Conservation (phyloP, 2,113 vertebrate species). For the Callaeas wilsoni region DNA sequence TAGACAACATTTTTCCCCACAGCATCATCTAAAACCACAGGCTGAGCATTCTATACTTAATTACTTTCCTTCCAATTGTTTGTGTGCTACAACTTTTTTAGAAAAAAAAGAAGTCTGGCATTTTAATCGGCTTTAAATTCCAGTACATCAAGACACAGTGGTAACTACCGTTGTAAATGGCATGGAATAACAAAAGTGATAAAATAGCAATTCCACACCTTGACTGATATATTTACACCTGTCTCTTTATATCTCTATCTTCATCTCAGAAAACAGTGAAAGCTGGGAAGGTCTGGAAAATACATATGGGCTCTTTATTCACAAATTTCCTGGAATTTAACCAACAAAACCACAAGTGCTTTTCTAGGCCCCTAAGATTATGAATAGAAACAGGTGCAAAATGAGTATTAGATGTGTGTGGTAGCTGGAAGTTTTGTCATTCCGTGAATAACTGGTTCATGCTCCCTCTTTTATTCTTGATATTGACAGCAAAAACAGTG, state of each 20-base stretch:
- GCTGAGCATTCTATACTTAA: background rate
- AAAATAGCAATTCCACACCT: background rate
- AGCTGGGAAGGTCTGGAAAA: background rate
- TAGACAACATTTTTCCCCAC: background rate
- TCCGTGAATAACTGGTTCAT: background rate
- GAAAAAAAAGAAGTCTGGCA: background rate
- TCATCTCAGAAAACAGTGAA: background rate
- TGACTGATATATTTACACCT: background rate
- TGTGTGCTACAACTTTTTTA: background rate
- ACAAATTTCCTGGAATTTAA: background rate
- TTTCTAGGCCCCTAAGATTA: background rate
- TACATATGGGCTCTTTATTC: background rate
- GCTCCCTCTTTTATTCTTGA: background rate
- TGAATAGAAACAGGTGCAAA: background rate
- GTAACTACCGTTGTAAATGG: background rate
- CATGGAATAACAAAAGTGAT: background rate
- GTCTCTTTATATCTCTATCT: background rate
- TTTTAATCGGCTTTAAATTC: background rate
- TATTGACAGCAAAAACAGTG: background rate
- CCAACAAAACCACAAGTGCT: background rate
- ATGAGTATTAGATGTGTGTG: background rate
- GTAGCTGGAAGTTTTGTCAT: background rate
- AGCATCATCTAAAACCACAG: background rate
- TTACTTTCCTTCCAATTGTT: background rate
- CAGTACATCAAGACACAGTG: background rate